Evolutionary conservation across 2,888 invertebrate genomes (phyloP), one percentile per base, ranked within the genome.

Genomic region (Drosophila mimica): DNA sequence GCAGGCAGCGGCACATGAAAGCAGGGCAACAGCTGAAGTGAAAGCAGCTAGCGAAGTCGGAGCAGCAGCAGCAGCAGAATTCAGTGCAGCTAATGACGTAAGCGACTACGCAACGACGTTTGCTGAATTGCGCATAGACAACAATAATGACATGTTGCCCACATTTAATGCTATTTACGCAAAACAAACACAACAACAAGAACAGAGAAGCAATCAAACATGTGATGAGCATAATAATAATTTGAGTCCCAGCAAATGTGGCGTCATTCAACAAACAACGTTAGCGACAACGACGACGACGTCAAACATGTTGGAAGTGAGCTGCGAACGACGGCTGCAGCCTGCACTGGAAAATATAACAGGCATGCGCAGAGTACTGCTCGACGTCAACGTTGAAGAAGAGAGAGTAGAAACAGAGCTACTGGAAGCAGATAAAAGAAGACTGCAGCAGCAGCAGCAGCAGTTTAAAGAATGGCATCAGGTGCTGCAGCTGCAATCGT

Each of bases 381-480:
- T 25, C 8, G 46, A 20, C 13, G 20, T 43, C 11, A 43, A 20
- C 6, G 20, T 43, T 15, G 20, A 20, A 15, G 46, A 46, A 46
- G 20, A 46, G 25, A 25, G 25, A 15, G 46, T 2, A 20, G 15
- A 46, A 25, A 15, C 20, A 46, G 46, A 46, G 15, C 15, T 25
- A 15, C 46, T 46, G 46, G 15, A 15, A 25, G 4, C 20, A 46
- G 46, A 46, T 25, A 46, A 48, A 48, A 15, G 30, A 82, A 36
- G 82, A 86, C 30, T 81, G 74, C 67, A 51, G 53, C 75, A 30
- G 6, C 5, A 84, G 46, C 30, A 84, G 46, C 91, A 92, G 69
- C 80, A 92, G 91, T 99, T 98, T 94, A 95, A 96, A 83, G 97
- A 98, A 94, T 99, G 98, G 98, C 97, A 98, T 93, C 96, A 98